Evolutionary conservation across 2,113 vertebrate genomes (phyloP).

Genomic region (Chloropsis cyanopogon): DNA sequence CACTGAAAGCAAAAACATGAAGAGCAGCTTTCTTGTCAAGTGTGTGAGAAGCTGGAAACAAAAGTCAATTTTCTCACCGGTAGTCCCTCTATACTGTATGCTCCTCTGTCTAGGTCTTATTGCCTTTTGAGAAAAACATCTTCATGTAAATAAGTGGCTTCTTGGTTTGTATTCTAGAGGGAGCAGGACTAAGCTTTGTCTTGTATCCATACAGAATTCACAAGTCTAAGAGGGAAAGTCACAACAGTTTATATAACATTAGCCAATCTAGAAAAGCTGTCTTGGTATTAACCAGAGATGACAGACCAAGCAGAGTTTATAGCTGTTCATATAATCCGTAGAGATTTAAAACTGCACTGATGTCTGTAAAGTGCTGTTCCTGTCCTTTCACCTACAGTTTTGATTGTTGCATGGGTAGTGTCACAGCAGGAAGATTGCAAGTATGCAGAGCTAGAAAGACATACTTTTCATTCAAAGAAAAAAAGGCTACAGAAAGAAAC

Average conservation of each 20-base stretch:
- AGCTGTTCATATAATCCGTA: neutral
- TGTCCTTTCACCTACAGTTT: neutral
- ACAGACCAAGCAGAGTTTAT: neutral
- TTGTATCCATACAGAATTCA: neutral
- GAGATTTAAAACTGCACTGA: neutral
- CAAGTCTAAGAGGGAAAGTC: neutral
- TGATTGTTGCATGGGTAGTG: neutral
- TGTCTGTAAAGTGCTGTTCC: neutral
- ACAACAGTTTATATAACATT: neutral
- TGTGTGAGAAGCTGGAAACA: neutral
- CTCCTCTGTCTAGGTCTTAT: neutral
- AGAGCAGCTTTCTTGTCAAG: neutral
- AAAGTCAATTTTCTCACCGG: neutral
- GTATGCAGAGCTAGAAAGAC: neutral
- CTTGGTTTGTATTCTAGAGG: neutral
- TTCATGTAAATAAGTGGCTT: neutral
- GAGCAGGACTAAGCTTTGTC: neutral
- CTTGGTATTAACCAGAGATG: neutral
- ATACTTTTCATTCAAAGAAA: neutral
- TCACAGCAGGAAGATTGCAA: neutral
- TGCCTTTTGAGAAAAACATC: neutral
- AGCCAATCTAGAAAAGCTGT: neutral
- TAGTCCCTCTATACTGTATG: neutral
- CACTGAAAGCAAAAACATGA: neutral
- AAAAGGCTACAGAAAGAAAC: neutral